A percentile compares a stretch with the other conserved stretches of the same genome.
Evolutionary conservation across 2,888 invertebrate genomes (phyloP).

Genomic region (Drosophila colorata): DNA sequence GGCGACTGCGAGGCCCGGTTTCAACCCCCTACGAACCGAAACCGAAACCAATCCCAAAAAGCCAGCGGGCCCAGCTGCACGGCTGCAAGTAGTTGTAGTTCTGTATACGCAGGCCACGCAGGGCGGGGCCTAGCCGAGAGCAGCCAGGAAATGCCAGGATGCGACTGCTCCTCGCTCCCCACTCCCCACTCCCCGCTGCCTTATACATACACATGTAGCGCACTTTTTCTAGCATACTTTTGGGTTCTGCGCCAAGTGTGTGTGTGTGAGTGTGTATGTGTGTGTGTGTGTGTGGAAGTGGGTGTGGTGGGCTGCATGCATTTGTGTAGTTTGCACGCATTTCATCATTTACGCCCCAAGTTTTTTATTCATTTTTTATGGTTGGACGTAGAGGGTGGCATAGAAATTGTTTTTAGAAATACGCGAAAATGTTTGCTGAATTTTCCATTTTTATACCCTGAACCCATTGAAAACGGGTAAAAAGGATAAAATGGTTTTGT

Average conservation of each 20-base stretch:
- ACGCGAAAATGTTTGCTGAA: constrained; percentile 77
- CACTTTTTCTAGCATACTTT: constrained; percentile 61
- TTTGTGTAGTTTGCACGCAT: constrained; percentile 79
- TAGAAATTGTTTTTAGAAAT: constrained; percentile 82
- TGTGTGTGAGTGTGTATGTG: constrained; percentile 20
- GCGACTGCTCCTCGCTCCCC: constrained; percentile 30
- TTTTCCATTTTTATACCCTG: constrained; percentile 47
- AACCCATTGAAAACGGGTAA: too few species aligned
- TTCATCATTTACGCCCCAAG: constrained; percentile 72
- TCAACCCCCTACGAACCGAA: constrained; percentile 71
- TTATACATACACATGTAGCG: constrained; percentile 22
- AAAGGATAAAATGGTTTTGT: too few species aligned
- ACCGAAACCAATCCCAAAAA: constrained; percentile 76
- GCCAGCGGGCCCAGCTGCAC: constrained; percentile 58
- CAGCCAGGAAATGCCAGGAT: constrained; percentile 29
- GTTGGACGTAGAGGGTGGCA: constrained; percentile 27
- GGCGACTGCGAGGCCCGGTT: constrained; percentile 34
- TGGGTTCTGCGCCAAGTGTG: constrained; percentile 39
- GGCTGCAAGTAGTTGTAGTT: constrained; percentile 45
- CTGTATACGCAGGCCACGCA: constrained; percentile 58
- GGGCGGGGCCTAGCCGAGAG: constrained; percentile 60
- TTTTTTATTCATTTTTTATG: constrained; percentile 19
- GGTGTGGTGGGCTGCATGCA: constrained; percentile 45
- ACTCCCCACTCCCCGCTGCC: constrained; percentile 7
- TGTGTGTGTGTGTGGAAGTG: constrained; percentile 37